Percentiles rank a stretch among this genome's conserved stretches.
Conservation (phyloP, 2,113 vertebrate species). For the Myrmecobius fasciatus region DNA sequence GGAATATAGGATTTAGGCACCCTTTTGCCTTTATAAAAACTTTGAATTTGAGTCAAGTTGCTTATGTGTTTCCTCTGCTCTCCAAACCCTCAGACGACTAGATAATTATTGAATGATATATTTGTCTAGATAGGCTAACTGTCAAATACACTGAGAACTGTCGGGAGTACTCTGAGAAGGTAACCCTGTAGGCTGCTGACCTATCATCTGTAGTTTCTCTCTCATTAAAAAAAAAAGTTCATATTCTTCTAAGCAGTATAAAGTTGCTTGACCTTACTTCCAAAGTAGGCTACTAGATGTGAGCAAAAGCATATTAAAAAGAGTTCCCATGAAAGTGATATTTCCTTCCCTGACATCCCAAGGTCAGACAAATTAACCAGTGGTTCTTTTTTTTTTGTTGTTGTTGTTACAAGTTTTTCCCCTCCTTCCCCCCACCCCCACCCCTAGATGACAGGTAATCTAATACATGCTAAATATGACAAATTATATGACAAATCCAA, state of each 20-base stretch:
- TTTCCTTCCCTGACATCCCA: neutral
- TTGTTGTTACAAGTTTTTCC: too few species aligned
- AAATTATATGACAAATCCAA: too few species aligned
- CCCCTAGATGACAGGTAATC: too few species aligned
- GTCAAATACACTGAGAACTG: neutral
- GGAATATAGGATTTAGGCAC: neutral
- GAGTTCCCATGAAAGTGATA: neutral
- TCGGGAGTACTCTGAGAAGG: neutral
- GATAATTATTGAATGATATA: accelerated
- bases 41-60: too few species aligned
- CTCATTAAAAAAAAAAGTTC: neutral
- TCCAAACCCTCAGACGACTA: neutral
- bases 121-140: neutral
- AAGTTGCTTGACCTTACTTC: neutral
- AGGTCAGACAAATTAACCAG: neutral
- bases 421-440: too few species aligned
- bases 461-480: too few species aligned
- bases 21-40: neutral
- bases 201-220: neutral
- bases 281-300: neutral
- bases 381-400: too few species aligned
- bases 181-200: neutral
- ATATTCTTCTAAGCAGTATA: neutral
- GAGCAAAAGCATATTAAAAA: accelerated
- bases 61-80: neutral